Evolutionary conservation across 2,888 invertebrate species (phyloP), one percentile per base, ranked within the genome.

Genomic region (Campaea margaritaria): DNA sequence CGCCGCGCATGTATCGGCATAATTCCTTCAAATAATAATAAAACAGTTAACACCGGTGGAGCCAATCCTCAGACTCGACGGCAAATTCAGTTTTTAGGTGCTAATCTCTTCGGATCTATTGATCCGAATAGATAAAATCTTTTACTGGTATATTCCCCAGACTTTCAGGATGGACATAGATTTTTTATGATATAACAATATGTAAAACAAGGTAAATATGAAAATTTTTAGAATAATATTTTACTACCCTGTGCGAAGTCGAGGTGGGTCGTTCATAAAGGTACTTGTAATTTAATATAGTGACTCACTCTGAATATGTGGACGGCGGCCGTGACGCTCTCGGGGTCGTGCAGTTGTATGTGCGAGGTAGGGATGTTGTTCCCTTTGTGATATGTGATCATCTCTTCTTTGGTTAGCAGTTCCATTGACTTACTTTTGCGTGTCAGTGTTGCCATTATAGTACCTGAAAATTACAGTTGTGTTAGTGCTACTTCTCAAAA

Each of bases 261-360:
- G n/a, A n/a, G 21, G 21, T 9, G 34, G 34, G 34, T 11, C 34
- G 9, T 34, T 34, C 9, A 11, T 3, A 36, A 10, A 12, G 10
- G 10, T n/a, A 34, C 1, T 34, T 34, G 1, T 5, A n/a, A 36
- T 11, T 7, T 36, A 10, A n/a, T 1, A 12, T n/a, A 11, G 1
- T 36, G 12, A 86, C 94, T 94, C 88, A 97, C 98, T 87, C 97
- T 95, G 85, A 98, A 99, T 67, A 98, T 96, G 67, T 95, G 96
- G 76, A 98, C 97, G 4, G 98, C 97, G 0, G 97, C 94, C 49
- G 96, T 95, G 38, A 98, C 95, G 83, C 98, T 98, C 82, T 98
- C 98, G 0, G 98, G 97, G 89, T 99, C 98, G 82, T 98, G 98
- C 93, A 99, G 95, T 77, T 98, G 98, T 75, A 99, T 96, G 85